phyloP scores from a whole-genome alignment of 2,113 vertebrate genomes.

The Corythaeola cristata region DNA sequence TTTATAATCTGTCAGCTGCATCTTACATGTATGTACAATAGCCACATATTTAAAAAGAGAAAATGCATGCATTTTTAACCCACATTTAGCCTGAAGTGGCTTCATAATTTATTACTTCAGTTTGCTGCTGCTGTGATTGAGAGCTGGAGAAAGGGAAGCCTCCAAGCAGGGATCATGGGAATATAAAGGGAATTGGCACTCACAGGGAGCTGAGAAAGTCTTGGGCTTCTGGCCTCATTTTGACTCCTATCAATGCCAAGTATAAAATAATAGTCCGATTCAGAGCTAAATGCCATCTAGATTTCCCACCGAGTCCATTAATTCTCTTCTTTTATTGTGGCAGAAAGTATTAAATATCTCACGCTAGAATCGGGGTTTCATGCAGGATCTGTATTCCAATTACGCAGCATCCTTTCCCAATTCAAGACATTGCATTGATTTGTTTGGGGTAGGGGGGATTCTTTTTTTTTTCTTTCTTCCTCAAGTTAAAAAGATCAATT shows the following conservation, averaged over 20 bases:
- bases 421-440: conserved; percentile 19
- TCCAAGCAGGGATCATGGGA: conserved; percentile 15
- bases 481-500: not conserved
- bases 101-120: not conserved
- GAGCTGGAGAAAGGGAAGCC: not conserved
- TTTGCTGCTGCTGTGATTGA: conserved; percentile 15
- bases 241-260: conserved; percentile 59
- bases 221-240: conserved; percentile 27
- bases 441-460: not conserved
- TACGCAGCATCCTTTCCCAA: not conserved
- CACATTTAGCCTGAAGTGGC: not conserved
- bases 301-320: conserved; percentile 45
- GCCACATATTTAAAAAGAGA: not conserved
- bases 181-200: not conserved
- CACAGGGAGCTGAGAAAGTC: not conserved
- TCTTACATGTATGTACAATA: not conserved
- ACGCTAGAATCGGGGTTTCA: not conserved
- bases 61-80: not conserved
- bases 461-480: not conserved
- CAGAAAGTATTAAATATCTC: conserved; percentile 44
- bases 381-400: conserved; percentile 11
- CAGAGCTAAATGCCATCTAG: conserved; percentile 59
- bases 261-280: conserved; percentile 60
- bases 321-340: conserved; percentile 32
- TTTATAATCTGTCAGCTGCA: not conserved